phyloP scores from a whole-genome alignment of 2,888 invertebrate genomes.

The Platycnemis pennipes region DNA sequence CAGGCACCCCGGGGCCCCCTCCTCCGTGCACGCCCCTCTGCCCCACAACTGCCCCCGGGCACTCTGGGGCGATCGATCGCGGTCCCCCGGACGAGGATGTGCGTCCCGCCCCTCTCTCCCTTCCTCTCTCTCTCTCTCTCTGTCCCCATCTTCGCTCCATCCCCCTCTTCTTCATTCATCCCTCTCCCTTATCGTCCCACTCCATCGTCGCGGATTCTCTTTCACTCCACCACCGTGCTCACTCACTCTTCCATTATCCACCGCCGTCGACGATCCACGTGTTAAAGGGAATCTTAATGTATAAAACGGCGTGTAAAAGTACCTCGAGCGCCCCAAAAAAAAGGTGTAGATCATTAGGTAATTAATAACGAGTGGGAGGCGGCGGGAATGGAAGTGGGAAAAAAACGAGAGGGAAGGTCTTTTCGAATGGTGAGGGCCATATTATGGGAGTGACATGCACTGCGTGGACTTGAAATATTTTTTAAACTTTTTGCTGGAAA shows the following conservation, averaged over 20 bases:
- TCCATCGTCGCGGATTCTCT: not conserved
- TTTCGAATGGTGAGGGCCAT: too few relatives aligned
- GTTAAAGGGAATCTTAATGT: not conserved
- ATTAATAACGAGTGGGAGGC: not conserved
- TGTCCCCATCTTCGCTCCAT: not conserved
- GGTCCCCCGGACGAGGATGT: not conserved
- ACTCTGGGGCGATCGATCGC: constrained; percentile 26
- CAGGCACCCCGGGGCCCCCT: not conserved
- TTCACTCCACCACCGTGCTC: not conserved
- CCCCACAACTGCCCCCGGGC: constrained; percentile 55
- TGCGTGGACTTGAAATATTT: too few relatives aligned
- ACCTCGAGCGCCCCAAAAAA: not conserved
- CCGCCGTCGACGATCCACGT: not conserved
- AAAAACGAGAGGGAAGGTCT: not conserved
- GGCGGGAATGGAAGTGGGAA: not conserved
- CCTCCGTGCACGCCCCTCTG: not conserved
- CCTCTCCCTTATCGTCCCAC: not conserved
- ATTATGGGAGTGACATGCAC: too few relatives aligned
- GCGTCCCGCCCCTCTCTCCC: not conserved
- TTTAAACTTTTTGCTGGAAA: too few relatives aligned
- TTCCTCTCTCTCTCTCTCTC: not conserved
- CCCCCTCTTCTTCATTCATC: not conserved
- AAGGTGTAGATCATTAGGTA: not conserved
- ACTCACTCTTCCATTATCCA: not conserved
- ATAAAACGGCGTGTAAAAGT: not conserved